Base-by-base conservation (phyloP, 1,140 invertebrate genomes). In the Cyclina sinensis region DNA sequence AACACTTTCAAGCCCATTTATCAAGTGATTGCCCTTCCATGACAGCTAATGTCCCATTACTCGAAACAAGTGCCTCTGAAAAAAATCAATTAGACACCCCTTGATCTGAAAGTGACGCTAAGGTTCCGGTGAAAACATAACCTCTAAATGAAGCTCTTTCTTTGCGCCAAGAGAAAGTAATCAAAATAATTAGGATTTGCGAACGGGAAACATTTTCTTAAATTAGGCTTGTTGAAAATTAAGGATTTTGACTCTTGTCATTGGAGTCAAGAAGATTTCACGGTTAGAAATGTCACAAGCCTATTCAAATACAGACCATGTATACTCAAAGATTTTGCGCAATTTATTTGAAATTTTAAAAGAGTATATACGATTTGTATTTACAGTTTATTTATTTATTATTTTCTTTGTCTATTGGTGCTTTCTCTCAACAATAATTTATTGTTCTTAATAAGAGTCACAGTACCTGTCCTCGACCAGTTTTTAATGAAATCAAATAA, bases 1-100 rank as follows among this genome's bases (percentile, higher is more conserved):
- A 78, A 78, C 74, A 78, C 74, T 54, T 37, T 35, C 14, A 30
- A 46, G 54, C 74, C 43, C 46, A 78, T 78, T 54, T 35, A 78
- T 78, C 74, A 78, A 46, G 32, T 78, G 43, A 78, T 78, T 78
- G 48, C 46, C 74, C 74, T 35, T 78, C 32, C 46, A 35, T 78
- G 74, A 54, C 74, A 54, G 46, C 21, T 18, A 46, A 78, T 51
- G 46, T 54, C 48, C 30, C 46, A 48, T 78, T 54, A 78, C 74
- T 54, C 12, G 43, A 54, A 70, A 78, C 74, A 78, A 78, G 74
- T 78, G 74, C 43, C 18, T 30, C 48, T 51, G 14, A 32, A 78
- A 78, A 76, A 78, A 54, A 78, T 54, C 46, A 78, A 78, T 78
- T 78, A 30, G 18, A 32, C 46, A 35, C 43, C 43, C 74, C 14